Evolutionary conservation across 2,113 vertebrate genomes (phyloP), one percentile per base, ranked within the genome.

Genomic region (Bombycilla garrulus): DNA sequence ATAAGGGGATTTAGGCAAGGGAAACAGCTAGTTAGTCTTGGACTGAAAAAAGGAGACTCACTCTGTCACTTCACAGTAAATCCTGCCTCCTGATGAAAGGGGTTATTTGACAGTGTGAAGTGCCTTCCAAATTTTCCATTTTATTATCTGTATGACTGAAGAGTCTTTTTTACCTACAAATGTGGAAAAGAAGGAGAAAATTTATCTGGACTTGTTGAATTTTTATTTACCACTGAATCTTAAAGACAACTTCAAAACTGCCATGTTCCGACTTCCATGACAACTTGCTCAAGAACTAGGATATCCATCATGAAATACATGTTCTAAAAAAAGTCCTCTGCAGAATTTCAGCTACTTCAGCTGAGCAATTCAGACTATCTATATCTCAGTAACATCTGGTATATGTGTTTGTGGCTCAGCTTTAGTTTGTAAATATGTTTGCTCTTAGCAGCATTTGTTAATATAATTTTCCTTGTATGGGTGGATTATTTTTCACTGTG

Each of bases 351-450:
- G 73, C 81, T 93, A 67, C 86, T 95, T 94, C 77, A 95, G 70
- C 73, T 84, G 81, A 95, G 95, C 50, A 91, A 36, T 78, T 88
- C 89, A 91, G 65, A 67, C 91, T 95, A 78, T 95, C 90, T 95
- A 57, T 95, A 79, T 93, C 77, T 79, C 89, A 74, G 72, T 81
- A 97, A 97, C 94, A 95, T 96, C 96, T 97, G 91, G 91, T 90
- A 64, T 78, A 87, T 92, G 88, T 86, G 60, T 90, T 94, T 83
- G 83, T 60, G 93, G 80, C 86, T 91, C 72, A 81, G 76, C 83
- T 91, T 95, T 93, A 21, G 11, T 94, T 91, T 95, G 94, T 95
- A 96, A 97, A 95, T 95, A 97, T 91, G 64, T 94, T 96, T 93
- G 64, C 77, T 93, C 86, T 93, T 71, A 88, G 51, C 6, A 6